These are phyloP conservation scores for Sebastes oblongus DNA, from an alignment of 2,797 vertebrate species.

Conservation along the genomic window DNA sequence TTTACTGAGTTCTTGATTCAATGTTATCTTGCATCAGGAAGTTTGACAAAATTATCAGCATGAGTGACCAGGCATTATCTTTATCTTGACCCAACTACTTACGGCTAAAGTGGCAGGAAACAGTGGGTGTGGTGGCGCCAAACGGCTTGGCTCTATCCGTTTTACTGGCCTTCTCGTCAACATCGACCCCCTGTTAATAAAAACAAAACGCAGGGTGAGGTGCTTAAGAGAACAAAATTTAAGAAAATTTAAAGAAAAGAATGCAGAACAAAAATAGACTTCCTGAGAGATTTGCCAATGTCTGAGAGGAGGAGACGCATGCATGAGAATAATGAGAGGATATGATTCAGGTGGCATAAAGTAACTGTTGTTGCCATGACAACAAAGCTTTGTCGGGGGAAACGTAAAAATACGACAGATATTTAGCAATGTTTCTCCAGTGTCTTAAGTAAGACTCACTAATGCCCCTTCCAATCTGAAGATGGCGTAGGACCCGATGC, in stretches of 20 bases:
- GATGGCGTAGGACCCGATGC: slow-evolving; percentile 90
- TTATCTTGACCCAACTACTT: slow-evolving; percentile 72
- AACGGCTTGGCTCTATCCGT: slow-evolving; percentile 85
- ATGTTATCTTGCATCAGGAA: slow-evolving; percentile 40
- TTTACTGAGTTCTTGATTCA: not conserved
- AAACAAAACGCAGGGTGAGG: slow-evolving; percentile 15
- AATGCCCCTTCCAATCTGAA: slow-evolving; percentile 95
- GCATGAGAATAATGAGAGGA: slow-evolving; percentile 50
- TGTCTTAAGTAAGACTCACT: slow-evolving; percentile 77
- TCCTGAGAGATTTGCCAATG: slow-evolving; percentile 26
- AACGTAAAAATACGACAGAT: not conserved
- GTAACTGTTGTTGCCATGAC: slow-evolving; percentile 6
- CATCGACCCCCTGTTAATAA: slow-evolving; percentile 87
- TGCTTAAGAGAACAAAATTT: not conserved
- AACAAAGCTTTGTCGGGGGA: not conserved
- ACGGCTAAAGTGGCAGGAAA: slow-evolving; percentile 94
- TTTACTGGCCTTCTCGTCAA: slow-evolving; percentile 86
- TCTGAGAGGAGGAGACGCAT: slow-evolving; percentile 31
- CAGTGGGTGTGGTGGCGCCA: slow-evolving; percentile 93
- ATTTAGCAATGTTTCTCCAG: not conserved
- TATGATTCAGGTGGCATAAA: slow-evolving; percentile 49
- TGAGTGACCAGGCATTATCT: slow-evolving; percentile 27
- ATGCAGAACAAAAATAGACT: slow-evolving; percentile 27
- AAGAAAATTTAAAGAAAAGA: not conserved
- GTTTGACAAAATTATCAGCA: slow-evolving; percentile 28